phyloP scores from a whole-genome alignment of 2,797 vertebrate species.

The Myripristis jacobus region DNA sequence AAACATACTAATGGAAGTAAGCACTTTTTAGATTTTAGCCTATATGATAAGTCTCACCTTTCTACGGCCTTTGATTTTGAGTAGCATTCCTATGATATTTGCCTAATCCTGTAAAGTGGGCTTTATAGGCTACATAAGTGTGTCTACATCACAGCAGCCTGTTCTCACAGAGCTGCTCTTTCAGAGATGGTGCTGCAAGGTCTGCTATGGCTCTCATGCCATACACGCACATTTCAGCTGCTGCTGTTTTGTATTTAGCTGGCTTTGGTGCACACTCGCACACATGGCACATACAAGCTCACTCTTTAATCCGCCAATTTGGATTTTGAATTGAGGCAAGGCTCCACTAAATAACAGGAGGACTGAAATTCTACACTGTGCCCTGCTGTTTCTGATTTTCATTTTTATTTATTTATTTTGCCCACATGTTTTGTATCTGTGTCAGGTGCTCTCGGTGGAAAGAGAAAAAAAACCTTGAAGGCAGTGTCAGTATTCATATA shows the following conservation, averaged over 20 bases:
- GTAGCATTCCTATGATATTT: conserved; percentile 50
- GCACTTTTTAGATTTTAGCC: no score
- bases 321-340: conserved; percentile 6
- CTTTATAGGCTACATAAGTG: conserved; percentile 36
- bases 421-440: conserved; percentile 16
- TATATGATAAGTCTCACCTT: conserved; percentile 7
- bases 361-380: conserved; percentile 6
- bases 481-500: conserved; percentile 47
- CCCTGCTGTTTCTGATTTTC: not conserved
- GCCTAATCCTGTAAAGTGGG: conserved; percentile 42
- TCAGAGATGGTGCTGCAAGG: not conserved
- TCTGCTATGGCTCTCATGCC: not conserved
- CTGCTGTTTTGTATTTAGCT: conserved; percentile 8
- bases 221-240: not conserved
- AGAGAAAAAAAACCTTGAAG: conserved; percentile 11
- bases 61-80: conserved; percentile 31
- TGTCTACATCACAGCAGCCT: no score
- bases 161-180: conserved; percentile 1
- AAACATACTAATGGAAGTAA: no score
- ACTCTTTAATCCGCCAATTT: conserved; percentile 11
- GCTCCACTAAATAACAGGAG: not conserved
- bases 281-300: not conserved
- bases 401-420: not conserved
- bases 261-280: conserved; percentile 1
- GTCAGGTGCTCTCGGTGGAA: conserved; percentile 28